Conservation (phyloP, 2,113 vertebrate species). For the Corvus moneduloides region DNA sequence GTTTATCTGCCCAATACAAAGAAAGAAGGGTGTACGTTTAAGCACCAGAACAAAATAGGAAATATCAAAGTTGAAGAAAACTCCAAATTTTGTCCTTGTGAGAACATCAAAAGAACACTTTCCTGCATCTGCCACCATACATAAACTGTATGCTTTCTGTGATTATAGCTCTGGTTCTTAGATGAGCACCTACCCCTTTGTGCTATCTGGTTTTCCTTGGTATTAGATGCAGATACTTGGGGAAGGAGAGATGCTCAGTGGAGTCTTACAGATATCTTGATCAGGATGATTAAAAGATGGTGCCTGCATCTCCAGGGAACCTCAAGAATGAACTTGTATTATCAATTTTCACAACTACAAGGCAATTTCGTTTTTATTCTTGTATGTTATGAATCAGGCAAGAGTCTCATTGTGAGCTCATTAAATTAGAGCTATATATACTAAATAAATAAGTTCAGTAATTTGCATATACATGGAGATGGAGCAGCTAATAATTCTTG, state of each 20-base stretch:
- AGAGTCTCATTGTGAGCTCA: neutral
- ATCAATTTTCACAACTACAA: neutral
- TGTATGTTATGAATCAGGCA: neutral
- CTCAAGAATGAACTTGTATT: neutral
- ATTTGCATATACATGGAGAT: neutral
- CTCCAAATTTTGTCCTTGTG: neutral
- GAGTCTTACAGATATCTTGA: neutral
- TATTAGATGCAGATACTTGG: fast-evolving
- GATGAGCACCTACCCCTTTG: neutral
- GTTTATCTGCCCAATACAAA: neutral
- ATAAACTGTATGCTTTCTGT: neutral
- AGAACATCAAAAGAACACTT: neutral
- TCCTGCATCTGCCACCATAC: neutral
- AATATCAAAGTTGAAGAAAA: neutral
- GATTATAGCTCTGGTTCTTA: neutral
- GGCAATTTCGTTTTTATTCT: neutral
- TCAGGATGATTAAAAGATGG: neutral
- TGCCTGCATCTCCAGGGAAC: neutral
- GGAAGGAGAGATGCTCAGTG: neutral
- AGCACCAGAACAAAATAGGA: neutral
- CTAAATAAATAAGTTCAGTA: neutral
- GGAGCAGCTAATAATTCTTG: neutral
- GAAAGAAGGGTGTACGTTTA: neutral
- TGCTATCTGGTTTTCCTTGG: neutral
- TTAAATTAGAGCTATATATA: neutral